Percentiles rank a stretch among this genome's conserved stretches.
phyloP scores from a whole-genome alignment of 2,888 invertebrate species.

The Glyphotaelius pellucidus region DNA sequence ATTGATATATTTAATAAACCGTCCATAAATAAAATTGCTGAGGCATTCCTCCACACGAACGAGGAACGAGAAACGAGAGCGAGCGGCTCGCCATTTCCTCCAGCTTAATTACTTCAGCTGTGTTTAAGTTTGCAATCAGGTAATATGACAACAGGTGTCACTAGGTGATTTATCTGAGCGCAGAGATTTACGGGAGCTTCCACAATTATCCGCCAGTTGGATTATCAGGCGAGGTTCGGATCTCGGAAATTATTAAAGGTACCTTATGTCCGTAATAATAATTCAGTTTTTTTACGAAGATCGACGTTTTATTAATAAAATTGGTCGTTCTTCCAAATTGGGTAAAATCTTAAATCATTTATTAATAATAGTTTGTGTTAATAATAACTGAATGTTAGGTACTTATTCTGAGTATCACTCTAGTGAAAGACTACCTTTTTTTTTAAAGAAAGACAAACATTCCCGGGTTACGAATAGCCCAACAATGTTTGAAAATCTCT shows the following conservation, averaged over 20 bases:
- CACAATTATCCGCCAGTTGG: conserved; percentile 47
- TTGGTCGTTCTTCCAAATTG: too few species aligned
- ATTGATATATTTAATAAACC: not conserved
- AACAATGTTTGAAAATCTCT: too few species aligned
- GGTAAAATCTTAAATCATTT: too few species aligned
- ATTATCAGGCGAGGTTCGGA: not conserved
- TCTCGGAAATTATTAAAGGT: not conserved
- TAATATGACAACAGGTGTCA: conserved; percentile 58
- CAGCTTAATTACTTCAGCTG: conserved; percentile 48
- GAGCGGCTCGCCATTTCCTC: not conserved
- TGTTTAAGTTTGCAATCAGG: conserved; percentile 51
- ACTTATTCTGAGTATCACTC: too few species aligned
- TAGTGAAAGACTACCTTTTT: too few species aligned
- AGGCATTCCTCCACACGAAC: not conserved
- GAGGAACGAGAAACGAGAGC: not conserved
- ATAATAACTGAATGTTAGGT: too few species aligned
- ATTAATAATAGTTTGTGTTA: too few species aligned
- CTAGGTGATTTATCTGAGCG: conserved; percentile 38
- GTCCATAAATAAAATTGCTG: not conserved
- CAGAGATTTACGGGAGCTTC: conserved; percentile 22
- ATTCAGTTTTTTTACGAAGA: not conserved
- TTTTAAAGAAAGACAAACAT: too few species aligned
- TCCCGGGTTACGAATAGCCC: too few species aligned
- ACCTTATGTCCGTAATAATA: too few species aligned
- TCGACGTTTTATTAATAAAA: not conserved